Base-by-base conservation (phyloP, 2,888 invertebrate species). In the Bugulina stolonifera region DNA sequence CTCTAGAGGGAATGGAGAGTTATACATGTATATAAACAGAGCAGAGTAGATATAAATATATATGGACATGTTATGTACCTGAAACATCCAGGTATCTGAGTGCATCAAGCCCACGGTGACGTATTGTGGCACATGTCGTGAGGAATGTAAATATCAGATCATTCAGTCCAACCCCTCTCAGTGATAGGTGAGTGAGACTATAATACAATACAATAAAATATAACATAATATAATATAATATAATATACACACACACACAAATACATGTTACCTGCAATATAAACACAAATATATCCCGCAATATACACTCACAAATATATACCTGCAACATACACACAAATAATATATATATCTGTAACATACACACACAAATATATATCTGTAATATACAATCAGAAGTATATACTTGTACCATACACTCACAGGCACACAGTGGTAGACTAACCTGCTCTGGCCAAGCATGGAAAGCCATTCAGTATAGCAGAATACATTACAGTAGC, bases 171-270 rank as follows among this genome's bases (percentile, higher is more conserved):
- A 64, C 34, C n/a, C 64, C 64, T n/a, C 32, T 64, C 34, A 64
- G 32, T 2, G 29, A 14, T n/a, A 64, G 64, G 18, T 64, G 64
- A 64, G 64, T 64, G 3, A 64, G 64, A n/a, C 64, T 64, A 64
- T 34, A 57, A 57, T 14, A 14, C 14, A 22, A 52, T 14, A 14
- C n/a, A n/a, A n/a, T n/a, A n/a, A n/a, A n/a, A n/a, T n/a, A n/a
- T n/a, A n/a, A n/a, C n/a, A n/a, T n/a, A n/a, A n/a, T n/a, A n/a
- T n/a, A n/a, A n/a, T n/a, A n/a, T n/a, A n/a, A n/a, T n/a, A n/a
- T n/a, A n/a, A n/a, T n/a, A n/a, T n/a, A n/a, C n/a, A n/a, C n/a
- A n/a, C n/a, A n/a, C n/a, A n/a, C n/a, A n/a, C n/a, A n/a, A n/a
- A n/a, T n/a, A n/a, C n/a, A n/a, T n/a, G n/a, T n/a, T n/a, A n/a